These are phyloP conservation scores for Chymomyza caudatula DNA, from an alignment of 2,888 invertebrate genomes.

Conservation along the genomic window DNA sequence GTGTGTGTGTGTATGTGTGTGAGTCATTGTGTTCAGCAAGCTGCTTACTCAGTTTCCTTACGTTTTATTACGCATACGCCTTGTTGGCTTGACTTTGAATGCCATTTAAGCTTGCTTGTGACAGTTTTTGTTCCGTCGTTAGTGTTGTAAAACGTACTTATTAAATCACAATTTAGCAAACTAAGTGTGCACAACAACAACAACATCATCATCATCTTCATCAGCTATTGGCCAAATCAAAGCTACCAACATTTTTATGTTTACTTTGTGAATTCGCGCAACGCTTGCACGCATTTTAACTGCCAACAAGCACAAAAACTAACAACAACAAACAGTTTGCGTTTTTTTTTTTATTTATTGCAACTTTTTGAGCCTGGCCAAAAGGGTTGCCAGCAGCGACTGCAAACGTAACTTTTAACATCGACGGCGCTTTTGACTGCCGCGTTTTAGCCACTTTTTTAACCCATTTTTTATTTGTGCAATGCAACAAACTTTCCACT, in stretches of 20 bases:
- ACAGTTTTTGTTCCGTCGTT: slow-evolving; percentile 5
- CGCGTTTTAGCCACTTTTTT: slow-evolving; percentile 46
- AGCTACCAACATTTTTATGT: slow-evolving; percentile 5
- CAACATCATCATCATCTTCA: neutral
- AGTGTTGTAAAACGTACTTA: too few relatives aligned
- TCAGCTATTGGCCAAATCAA: neutral
- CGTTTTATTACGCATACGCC: neutral
- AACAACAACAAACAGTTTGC: neutral
- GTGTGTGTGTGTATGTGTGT: neutral
- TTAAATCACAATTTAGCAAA: neutral
- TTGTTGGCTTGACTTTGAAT: neutral
- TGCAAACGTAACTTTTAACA: slow-evolving; percentile 49
- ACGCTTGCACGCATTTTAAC: slow-evolving; percentile 31
- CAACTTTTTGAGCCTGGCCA: slow-evolving; percentile 26
- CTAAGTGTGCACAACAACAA: neutral
- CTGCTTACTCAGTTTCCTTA: neutral
- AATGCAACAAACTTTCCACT: slow-evolving; percentile 60
- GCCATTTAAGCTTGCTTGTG: slow-evolving; percentile 3
- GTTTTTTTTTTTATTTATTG: neutral
- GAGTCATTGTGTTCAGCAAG: neutral
- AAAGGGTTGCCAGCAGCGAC: slow-evolving; percentile 58
- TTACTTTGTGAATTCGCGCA: slow-evolving; percentile 40
- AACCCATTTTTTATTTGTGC: slow-evolving; percentile 11
- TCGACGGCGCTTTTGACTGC: slow-evolving; percentile 60
- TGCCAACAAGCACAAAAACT: neutral